Conservation (phyloP, 2,888 invertebrate species). For the Isotomurus palustris region DNA sequence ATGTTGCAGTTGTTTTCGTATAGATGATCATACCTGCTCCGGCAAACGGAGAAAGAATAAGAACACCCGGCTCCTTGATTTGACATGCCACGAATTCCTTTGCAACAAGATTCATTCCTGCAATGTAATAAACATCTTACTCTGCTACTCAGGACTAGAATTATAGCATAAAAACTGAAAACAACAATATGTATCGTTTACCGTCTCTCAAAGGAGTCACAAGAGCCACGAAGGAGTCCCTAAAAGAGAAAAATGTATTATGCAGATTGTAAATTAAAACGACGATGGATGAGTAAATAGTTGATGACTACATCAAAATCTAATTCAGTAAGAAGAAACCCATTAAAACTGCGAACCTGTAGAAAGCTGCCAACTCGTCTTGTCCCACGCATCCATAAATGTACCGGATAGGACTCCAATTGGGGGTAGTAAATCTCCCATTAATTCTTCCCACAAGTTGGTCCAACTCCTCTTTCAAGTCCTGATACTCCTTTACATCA, state of each 20-base stretch:
- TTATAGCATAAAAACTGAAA: background rate
- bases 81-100: constrained; percentile 91
- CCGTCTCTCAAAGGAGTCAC: constrained; percentile 70
- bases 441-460: constrained; percentile 83
- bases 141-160: background rate
- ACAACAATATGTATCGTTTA: background rate
- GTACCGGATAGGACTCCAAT: constrained; percentile 87
- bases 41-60: constrained; percentile 85
- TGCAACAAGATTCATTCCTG: constrained; percentile 31
- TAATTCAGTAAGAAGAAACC: no score
- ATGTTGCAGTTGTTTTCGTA: background rate
- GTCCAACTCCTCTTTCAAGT: constrained; percentile 84
- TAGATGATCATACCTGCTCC: constrained; percentile 61
- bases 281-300: no score
- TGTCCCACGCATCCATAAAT: constrained; percentile 85
- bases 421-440: constrained; percentile 81
- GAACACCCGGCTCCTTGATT: constrained; percentile 76
- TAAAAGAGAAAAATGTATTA: constrained; percentile 9
- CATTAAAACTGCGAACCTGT: constrained; percentile 59
- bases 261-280: background rate
- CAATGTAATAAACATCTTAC: background rate
- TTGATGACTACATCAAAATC: no score
- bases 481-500: constrained; percentile 84
- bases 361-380: constrained; percentile 78
- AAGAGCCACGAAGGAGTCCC: constrained; percentile 75